These are phyloP conservation scores for Neosalanx taihuensis DNA, from an alignment of 2,797 vertebrate genomes.

Conservation along the genomic window DNA sequence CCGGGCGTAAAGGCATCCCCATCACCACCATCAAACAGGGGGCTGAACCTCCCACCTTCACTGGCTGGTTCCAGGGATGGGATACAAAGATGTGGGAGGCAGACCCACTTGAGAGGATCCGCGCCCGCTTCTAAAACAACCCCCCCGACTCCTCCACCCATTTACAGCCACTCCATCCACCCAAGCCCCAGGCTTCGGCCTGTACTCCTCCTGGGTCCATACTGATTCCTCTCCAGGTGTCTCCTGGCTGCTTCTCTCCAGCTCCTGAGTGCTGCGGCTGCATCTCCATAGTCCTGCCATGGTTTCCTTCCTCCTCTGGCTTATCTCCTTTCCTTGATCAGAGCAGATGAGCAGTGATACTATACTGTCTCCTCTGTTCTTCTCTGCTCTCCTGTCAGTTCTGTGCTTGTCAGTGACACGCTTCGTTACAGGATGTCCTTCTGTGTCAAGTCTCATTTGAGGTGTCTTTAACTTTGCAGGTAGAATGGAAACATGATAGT, in stretches of 20 bases:
- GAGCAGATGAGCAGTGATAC: not conserved
- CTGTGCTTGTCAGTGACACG: not conserved
- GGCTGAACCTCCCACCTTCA: slow-evolving; percentile 73
- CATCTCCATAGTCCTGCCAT: slow-evolving; percentile 8
- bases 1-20: slow-evolving; percentile 67
- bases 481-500: too few relatives aligned
- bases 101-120: slow-evolving; percentile 66
- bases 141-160: not conserved
- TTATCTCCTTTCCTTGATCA: not conserved
- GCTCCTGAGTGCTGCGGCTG: not conserved
- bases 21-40: slow-evolving; percentile 75
- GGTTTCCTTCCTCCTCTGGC: slow-evolving; percentile 1
- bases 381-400: not conserved
- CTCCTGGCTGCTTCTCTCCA: slow-evolving; percentile 17
- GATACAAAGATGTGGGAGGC: slow-evolving; percentile 75
- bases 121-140: slow-evolving; percentile 55
- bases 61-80: slow-evolving; percentile 83
- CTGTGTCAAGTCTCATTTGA: too few relatives aligned
- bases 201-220: not conserved
- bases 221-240: not conserved
- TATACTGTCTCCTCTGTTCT: slow-evolving; percentile 16
- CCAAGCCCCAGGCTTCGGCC: not conserved
- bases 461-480: too few relatives aligned
- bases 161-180: slow-evolving; percentile 3
- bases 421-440: not conserved